These are phyloP conservation scores for Cecropterus lyciades DNA, from an alignment of 1,140 invertebrate genomes.

Conservation along the genomic window DNA sequence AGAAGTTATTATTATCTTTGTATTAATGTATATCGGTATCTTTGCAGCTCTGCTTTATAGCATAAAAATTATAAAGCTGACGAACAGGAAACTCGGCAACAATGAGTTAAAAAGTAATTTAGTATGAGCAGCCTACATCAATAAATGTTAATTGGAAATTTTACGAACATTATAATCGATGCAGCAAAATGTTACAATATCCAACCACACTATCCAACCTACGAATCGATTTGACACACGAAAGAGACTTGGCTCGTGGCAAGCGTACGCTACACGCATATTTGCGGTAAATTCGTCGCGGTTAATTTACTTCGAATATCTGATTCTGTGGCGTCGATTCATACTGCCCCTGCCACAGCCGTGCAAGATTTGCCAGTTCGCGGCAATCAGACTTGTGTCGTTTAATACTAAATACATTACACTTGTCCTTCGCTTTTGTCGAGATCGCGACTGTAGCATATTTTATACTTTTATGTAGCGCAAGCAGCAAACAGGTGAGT, in stretches of 20 bases:
- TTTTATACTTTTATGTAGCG: too few species aligned
- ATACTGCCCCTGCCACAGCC: slow-evolving; percentile 14
- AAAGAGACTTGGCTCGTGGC: slow-evolving; percentile 20
- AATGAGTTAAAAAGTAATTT: too few species aligned
- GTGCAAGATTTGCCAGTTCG: slow-evolving; percentile 14
- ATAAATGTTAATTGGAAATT: too few species aligned
- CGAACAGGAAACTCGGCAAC: too few species aligned
- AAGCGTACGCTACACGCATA: slow-evolving; percentile 18
- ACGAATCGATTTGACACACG: slow-evolving; percentile 1
- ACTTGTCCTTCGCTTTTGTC: slow-evolving; percentile 5
- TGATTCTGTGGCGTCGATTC: slow-evolving; percentile 21
- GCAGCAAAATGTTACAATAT: too few species aligned
- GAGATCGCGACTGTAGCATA: background rate
- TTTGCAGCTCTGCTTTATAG: too few species aligned
- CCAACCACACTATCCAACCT: slow-evolving; percentile 1
- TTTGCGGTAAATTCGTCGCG: slow-evolving; percentile 20
- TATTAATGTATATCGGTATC: too few species aligned
- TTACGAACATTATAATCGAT: too few species aligned
- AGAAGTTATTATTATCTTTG: too few species aligned
- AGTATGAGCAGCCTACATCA: too few species aligned
- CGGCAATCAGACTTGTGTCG: slow-evolving; percentile 8
- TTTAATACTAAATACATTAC: slow-evolving; percentile 12
- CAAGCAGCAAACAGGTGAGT: too few species aligned
- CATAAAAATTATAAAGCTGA: too few species aligned
- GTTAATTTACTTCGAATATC: slow-evolving; percentile 28